These are phyloP conservation scores for Typhlichthys subterraneus DNA, from an alignment of 2,797 vertebrate genomes.

Conservation along the genomic window DNA sequence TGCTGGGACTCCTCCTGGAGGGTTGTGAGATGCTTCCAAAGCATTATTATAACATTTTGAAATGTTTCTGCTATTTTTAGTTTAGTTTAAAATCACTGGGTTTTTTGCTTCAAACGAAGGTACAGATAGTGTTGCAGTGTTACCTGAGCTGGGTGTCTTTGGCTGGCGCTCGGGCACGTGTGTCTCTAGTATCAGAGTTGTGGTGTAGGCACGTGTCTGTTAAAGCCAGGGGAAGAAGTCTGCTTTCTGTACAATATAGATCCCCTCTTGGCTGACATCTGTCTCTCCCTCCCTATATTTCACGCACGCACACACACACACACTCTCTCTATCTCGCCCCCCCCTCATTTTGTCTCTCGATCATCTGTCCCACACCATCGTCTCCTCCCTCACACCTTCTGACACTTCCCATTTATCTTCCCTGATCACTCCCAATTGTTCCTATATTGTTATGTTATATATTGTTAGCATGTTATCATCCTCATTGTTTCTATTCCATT, in stretches of 20 bases:
- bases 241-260: conserved; percentile 65
- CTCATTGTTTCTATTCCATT: conserved; percentile 4
- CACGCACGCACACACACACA: conserved; percentile 25
- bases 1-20: no score
- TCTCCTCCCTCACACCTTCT: conserved; percentile 71
- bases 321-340: conserved; percentile 51
- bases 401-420: conserved; percentile 69
- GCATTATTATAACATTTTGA: no score
- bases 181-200: conserved; percentile 30
- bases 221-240: conserved; percentile 29
- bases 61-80: no score
- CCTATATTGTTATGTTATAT: conserved; percentile 35
- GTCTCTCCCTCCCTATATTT: conserved; percentile 33
- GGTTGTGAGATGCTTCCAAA: no score
- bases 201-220: conserved; percentile 48
- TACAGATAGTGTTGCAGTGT: no score
- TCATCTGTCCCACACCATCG: conserved; percentile 23
- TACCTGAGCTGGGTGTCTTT: conserved; percentile 9
- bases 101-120: no score
- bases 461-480: conserved; percentile 7
- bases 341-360: conserved; percentile 46
- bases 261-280: conserved; percentile 59
- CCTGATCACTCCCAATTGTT: conserved; percentile 42
- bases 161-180: conserved; percentile 24
- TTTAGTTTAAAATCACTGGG: no score